Evolutionary conservation across 2,113 vertebrate genomes (phyloP).

Genomic region (Ia io): DNA sequence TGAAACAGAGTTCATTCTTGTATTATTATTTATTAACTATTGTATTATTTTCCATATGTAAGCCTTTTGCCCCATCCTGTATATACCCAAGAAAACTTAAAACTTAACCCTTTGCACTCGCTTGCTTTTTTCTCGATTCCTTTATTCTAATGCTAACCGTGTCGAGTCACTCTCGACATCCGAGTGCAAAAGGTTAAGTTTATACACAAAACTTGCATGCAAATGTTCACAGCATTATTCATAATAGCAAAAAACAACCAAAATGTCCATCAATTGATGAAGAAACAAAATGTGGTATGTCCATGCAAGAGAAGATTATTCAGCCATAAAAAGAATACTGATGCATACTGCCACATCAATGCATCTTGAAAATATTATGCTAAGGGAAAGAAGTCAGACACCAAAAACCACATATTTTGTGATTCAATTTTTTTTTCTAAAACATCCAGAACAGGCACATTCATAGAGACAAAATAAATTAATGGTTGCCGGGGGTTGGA

Average conservation of each 20-base stretch:
- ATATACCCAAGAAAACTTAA: not conserved
- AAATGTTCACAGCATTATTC: conserved; percentile 10
- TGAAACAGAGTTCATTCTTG: not conserved
- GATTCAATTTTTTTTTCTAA: not conserved
- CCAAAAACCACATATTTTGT: not conserved
- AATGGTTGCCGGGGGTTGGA: not conserved
- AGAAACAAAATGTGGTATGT: not conserved
- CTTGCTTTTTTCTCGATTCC: too few relatives aligned
- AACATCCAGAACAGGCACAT: not conserved
- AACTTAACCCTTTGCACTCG: too few relatives aligned
- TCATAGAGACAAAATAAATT: not conserved
- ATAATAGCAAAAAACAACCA: not conserved
- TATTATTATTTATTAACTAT: not conserved
- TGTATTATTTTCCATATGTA: not conserved
- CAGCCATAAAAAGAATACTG: not conserved
- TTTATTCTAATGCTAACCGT: too few relatives aligned
- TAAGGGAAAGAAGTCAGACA: conserved; percentile 16
- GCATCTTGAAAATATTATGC: not conserved
- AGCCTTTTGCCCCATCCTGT: not conserved
- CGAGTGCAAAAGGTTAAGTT: too few relatives aligned
- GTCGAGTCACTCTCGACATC: too few relatives aligned
- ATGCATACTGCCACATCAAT: not conserved
- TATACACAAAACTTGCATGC: not conserved
- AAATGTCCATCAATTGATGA: not conserved
- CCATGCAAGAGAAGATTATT: not conserved